phyloP scores from a whole-genome alignment of 2,113 vertebrate genomes.

The Leucopsar rothschildi region DNA sequence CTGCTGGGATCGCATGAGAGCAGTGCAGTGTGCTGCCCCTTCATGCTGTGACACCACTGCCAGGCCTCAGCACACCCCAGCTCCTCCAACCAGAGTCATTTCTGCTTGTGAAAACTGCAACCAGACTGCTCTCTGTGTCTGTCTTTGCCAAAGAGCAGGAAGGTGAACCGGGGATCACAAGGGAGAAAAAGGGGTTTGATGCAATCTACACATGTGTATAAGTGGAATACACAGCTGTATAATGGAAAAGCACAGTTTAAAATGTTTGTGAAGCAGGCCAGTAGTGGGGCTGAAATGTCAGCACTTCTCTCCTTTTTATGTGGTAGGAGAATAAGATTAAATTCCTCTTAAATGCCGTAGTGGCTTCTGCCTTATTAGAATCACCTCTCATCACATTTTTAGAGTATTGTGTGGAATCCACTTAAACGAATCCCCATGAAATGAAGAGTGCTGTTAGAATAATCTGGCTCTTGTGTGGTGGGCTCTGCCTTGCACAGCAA shows the following conservation, averaged over 20 bases:
- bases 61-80: neutral
- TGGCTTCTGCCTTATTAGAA: slow-evolving; percentile 66
- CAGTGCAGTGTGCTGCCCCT: rapidly evolving
- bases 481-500: slow-evolving; percentile 12
- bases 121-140: neutral
- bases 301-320: slow-evolving; percentile 52
- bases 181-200: neutral
- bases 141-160: neutral
- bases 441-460: slow-evolving; percentile 52
- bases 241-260: slow-evolving; percentile 22
- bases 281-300: slow-evolving; percentile 55
- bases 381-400: slow-evolving; percentile 62
- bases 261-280: slow-evolving; percentile 29
- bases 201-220: neutral
- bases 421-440: slow-evolving; percentile 56
- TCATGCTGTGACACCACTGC: neutral
- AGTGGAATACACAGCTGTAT: neutral
- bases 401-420: slow-evolving; percentile 50
- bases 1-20: no score
- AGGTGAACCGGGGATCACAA: neutral
- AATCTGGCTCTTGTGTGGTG: neutral
- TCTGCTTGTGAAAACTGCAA: neutral
- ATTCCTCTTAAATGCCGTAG: slow-evolving; percentile 38
- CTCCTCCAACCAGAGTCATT: neutral
- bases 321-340: slow-evolving; percentile 62